Base-by-base conservation (phyloP, 1,140 invertebrate species). In the Telenomus remus region DNA sequence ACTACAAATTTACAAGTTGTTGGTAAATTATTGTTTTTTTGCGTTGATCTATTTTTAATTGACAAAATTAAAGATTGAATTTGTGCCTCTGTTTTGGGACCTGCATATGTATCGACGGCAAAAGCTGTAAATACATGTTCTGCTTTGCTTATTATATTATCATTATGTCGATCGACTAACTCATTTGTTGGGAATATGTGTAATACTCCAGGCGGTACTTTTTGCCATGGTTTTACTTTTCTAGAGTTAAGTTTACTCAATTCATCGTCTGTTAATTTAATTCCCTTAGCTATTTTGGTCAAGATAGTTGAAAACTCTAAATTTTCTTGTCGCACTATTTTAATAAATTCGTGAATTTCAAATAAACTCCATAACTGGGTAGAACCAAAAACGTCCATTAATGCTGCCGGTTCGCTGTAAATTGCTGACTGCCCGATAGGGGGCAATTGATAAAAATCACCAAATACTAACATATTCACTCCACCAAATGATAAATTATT, bases 321-420 rank as follows among this genome's bases (percentile, higher is more conserved):
- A 57, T 79, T 59, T 72, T 68, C 66, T 76, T 80, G 79, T 50
- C 80, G 56, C 77, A 82, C 75, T 47, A 82, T 74, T 72, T 65
- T 60, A 10, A 66, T 78, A 9, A 82, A 64, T 68, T 76, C 63
- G 60, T 72, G 79, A 60, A 66, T 72, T 47, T 72, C n/a, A 55
- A 79, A 80, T 54, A 55, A 34, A 46, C 69, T 42, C 76, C 79
- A 77, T 47, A 79, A 64, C 14, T 50, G 47, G 15, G 37, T 19
- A 48, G 42, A 14, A 75, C n/a, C n/a, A n/a, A n/a, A 68, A 37
- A 10, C 56, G 27, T 44, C 50, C 0, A 37, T 4, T 11, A 53
- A 39, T 55, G 61, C 65, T n/a, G 50, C 53, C 13, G 33, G n/a
- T n/a, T n/a, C 7, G 14, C 51, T 73, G 65, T 54, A 72, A 12